Base-by-base conservation (phyloP, 2,888 invertebrate genomes). In the Ecdyonurus torrentis region DNA sequence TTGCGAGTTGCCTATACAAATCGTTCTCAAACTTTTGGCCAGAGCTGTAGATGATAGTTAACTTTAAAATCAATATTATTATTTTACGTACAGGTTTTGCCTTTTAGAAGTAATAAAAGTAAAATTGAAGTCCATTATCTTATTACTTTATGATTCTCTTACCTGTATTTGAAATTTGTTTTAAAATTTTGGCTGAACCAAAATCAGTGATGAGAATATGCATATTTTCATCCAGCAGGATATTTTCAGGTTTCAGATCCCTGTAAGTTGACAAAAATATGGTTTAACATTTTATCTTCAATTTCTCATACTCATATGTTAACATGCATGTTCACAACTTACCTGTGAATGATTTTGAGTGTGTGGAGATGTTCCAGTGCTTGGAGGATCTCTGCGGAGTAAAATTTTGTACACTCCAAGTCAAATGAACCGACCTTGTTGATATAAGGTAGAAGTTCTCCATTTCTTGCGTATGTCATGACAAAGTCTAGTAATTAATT, bases 191-290 rank as follows among this genome's bases (percentile, higher is more conserved):
- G 1, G 94, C 91, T 62, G 95, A 94, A 60, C 99, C 99, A 76
- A 99, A 99, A 77, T 99, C 99, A 58, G 96, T 93, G 66, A 99
- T 89, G 71, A 92, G 82, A 68, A 97, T 87, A 77, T 99, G 98
- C 89, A 97, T 96, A 69, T 89, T 86, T 73, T 93, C 92, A 76
- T 91, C 91, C 68, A 99, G 78, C 60, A 99, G 80, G 69, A 99
- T 93, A 78, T 99, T 99, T 77, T 99, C 95, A 3, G 99, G 99
- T 74, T 99, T 99, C 69, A 99, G 80, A 76, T 99, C 98, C 64
- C 67, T 65, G 58, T 59, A 64, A 65, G 15, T 53, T 53, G 58
- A 64, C 63, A 61, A 60, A 60, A 65, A 58, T 15, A 24, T 61
- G 23, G 63, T n/a, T n/a, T n/a, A n/a, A 53, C 25, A 59, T 63